A percentile compares a stretch with the other conserved stretches of the same genome.
Evolutionary conservation across 2,797 vertebrate species (phyloP).

Genomic region (Peromyscus aztecus): DNA sequence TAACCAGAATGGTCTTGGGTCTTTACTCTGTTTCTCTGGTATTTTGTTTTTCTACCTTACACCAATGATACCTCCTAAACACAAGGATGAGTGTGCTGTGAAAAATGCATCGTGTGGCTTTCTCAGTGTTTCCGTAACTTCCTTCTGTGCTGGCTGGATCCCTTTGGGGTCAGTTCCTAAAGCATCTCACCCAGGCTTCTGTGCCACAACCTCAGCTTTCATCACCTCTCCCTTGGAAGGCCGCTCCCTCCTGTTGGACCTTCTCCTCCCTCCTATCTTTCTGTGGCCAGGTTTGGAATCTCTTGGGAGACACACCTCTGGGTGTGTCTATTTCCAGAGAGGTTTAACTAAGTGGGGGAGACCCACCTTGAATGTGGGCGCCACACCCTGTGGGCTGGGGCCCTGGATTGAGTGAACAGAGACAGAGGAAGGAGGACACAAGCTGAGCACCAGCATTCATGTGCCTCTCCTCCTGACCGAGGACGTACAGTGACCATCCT

Average conservation of each 20-base stretch:
- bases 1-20: neutral
- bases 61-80: neutral
- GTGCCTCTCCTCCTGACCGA: no score
- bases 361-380: neutral
- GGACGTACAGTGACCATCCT: neutral
- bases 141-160: neutral
- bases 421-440: neutral
- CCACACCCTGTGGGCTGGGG: neutral
- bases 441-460: no score
- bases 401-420: neutral
- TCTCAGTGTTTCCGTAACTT: accelerated
- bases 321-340: neutral
- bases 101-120: accelerated
- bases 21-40: neutral
- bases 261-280: neutral
- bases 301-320: neutral
- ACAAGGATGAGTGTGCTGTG: neutral
- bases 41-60: neutral
- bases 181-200: neutral
- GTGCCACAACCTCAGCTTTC: no score
- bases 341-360: neutral
- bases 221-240: neutral
- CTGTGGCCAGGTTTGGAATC: neutral
- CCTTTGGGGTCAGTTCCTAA: neutral
- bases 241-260: neutral